Conservation (phyloP, 2,797 vertebrate species). For the Manis pentadactyla region DNA sequence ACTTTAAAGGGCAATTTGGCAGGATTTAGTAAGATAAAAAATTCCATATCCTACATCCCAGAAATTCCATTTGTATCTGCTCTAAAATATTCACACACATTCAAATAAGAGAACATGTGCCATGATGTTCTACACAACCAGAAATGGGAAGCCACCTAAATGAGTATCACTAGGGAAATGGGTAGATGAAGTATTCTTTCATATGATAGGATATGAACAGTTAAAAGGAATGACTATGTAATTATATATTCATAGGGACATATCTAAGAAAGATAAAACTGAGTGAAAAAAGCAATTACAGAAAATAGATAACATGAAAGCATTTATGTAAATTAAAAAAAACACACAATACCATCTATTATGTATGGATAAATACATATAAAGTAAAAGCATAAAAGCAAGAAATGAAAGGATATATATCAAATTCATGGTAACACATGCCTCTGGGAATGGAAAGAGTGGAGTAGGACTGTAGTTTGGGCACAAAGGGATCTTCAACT, state of each 20-base stretch:
- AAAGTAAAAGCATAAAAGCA: background rate
- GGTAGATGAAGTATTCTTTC: background rate
- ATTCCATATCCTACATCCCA: background rate
- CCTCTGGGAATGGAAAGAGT: background rate
- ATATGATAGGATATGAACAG: background rate
- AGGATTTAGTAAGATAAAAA: background rate
- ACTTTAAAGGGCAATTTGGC: slow-evolving; percentile 24
- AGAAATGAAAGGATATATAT: background rate
- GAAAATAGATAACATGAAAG: background rate
- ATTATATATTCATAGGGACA: background rate
- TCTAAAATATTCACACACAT: background rate
- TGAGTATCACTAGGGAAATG: background rate
- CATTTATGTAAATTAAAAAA: background rate
- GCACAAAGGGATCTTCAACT: background rate
- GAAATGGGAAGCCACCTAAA: background rate
- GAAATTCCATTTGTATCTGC: background rate
- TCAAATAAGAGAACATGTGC: background rate
- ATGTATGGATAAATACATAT: background rate
- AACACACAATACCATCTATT: background rate
- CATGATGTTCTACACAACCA: background rate
- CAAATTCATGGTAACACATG: background rate
- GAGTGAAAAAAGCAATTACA: background rate
- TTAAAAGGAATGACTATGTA: background rate
- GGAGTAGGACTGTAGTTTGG: background rate
- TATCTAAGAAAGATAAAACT: background rate